Percentiles rank a stretch among this genome's conserved stretches.
phyloP scores from a whole-genome alignment of 2,888 invertebrate genomes.

The Melinaea menophilus region DNA sequence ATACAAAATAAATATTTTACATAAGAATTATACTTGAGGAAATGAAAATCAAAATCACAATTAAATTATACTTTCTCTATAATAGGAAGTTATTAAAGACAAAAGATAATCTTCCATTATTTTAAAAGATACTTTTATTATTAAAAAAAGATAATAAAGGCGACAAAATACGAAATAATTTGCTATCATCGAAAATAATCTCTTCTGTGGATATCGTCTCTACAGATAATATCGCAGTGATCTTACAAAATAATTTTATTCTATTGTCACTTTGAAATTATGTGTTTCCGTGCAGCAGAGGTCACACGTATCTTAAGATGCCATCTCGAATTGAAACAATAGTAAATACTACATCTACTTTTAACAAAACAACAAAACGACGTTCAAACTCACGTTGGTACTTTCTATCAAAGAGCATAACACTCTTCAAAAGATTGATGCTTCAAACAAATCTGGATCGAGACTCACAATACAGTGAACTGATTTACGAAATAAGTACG shows the following conservation, averaged over 20 bases:
- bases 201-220: neutral
- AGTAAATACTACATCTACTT: conserved; percentile 24
- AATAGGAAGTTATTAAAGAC: conserved; percentile 39
- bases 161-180: neutral
- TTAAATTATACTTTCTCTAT: conserved; percentile 55
- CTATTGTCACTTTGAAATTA: conserved; percentile 8
- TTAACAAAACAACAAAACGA: conserved; percentile 30
- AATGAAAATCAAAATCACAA: conserved; percentile 41
- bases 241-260: neutral
- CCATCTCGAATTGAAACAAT: conserved; percentile 26
- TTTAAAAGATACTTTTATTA: conserved; percentile 5
- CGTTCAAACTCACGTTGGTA: conserved; percentile 32
- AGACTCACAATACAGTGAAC: conserved; percentile 52
- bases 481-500: conserved; percentile 60
- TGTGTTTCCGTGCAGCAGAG: conserved; percentile 20
- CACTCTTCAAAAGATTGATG: conserved; percentile 58
- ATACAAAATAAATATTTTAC: conserved; percentile 37
- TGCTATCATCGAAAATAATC: neutral
- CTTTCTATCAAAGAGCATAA: conserved; percentile 55
- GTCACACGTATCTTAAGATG: conserved; percentile 21
- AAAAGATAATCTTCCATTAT: conserved; percentile 20
- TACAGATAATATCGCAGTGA: neutral
- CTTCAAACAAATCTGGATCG: conserved; percentile 57
- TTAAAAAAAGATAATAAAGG: neutral
- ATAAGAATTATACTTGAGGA: conserved; percentile 38